These are phyloP conservation scores for Acanthurus tractus DNA, from an alignment of 2,797 vertebrate genomes.

Conservation along the genomic window DNA sequence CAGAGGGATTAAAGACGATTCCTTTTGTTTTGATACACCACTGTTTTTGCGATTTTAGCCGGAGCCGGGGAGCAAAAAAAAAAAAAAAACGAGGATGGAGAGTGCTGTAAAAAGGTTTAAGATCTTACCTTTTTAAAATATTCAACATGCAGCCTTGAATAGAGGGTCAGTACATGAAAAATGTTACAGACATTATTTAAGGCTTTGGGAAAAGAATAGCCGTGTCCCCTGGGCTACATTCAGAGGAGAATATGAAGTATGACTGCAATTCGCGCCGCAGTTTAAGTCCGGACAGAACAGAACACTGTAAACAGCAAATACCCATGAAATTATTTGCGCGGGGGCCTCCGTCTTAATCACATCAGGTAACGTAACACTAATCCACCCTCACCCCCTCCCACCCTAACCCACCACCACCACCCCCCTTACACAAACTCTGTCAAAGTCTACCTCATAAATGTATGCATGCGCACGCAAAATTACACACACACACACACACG, in stretches of 20 bases:
- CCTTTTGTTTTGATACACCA: conserved; percentile 72
- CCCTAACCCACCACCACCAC: too few species aligned
- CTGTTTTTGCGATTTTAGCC: conserved; percentile 62
- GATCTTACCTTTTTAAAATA: conserved; percentile 69
- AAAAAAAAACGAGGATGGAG: conserved; percentile 47
- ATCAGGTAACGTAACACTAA: conserved; percentile 52
- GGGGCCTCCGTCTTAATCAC: conserved; percentile 56
- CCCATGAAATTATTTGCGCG: conserved; percentile 66
- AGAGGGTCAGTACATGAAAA: conserved; percentile 72
- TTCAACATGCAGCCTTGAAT: conserved; percentile 59
- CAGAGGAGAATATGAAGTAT: conserved; percentile 41
- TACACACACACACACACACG: conserved; percentile 25
- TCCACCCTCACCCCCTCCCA: conserved; percentile 3
- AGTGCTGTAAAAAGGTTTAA: conserved; percentile 60
- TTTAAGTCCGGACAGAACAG: conserved; percentile 42
- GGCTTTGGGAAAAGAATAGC: conserved; percentile 53
- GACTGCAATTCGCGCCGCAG: conserved; percentile 41
- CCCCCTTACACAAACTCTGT: conserved; percentile 27
- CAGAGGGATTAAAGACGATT: conserved; percentile 63
- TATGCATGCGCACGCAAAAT: conserved; percentile 47
- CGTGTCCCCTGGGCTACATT: conserved; percentile 58
- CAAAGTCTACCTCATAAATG: conserved; percentile 56
- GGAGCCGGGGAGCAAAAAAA: conserved; percentile 37
- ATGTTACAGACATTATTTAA: conserved; percentile 74
- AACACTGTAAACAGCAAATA: conserved; percentile 71